These are phyloP conservation scores for Ceraclea dissimilis DNA, from an alignment of 2,888 invertebrate species.

Conservation along the genomic window DNA sequence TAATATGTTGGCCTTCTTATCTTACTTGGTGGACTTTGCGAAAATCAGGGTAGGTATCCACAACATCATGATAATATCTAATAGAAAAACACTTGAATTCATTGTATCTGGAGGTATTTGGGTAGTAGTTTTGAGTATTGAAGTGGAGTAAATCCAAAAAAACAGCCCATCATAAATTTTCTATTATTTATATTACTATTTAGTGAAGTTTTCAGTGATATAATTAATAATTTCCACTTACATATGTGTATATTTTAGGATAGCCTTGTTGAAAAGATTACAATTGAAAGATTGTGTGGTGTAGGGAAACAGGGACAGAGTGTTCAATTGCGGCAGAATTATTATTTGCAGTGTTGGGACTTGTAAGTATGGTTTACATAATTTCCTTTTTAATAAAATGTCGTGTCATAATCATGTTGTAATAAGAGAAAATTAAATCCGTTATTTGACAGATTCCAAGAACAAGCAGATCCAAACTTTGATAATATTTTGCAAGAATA, in stretches of 20 bases:
- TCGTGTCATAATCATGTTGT: too few relatives aligned
- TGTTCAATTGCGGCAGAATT: conserved; percentile 13
- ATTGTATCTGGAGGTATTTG: too few relatives aligned
- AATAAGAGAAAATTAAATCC: too few relatives aligned
- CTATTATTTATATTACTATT: too few relatives aligned
- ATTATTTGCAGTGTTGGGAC: conserved; percentile 18
- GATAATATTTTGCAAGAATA: conserved; percentile 24
- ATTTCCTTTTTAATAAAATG: conserved; percentile 22
- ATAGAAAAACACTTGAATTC: too few relatives aligned
- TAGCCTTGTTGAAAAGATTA: conserved; percentile 28
- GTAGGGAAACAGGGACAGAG: conserved; percentile 19
- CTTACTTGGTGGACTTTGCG: conserved; percentile 45
- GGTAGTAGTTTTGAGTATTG: too few relatives aligned
- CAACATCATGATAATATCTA: neutral
- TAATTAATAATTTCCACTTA: too few relatives aligned
- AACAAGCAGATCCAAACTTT: conserved; percentile 28
- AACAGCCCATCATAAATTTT: too few relatives aligned
- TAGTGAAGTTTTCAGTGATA: too few relatives aligned
- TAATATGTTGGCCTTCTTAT: conserved; percentile 48
- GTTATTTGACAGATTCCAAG: conserved; percentile 17
- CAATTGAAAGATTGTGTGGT: conserved; percentile 28
- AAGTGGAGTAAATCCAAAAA: too few relatives aligned
- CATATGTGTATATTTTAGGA: conserved; percentile 15
- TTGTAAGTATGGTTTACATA: conserved; percentile 27
- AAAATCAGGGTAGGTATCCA: conserved; percentile 36